phyloP scores from a whole-genome alignment of 23 tunicate genomes.

The Ascidia mentula region DNA sequence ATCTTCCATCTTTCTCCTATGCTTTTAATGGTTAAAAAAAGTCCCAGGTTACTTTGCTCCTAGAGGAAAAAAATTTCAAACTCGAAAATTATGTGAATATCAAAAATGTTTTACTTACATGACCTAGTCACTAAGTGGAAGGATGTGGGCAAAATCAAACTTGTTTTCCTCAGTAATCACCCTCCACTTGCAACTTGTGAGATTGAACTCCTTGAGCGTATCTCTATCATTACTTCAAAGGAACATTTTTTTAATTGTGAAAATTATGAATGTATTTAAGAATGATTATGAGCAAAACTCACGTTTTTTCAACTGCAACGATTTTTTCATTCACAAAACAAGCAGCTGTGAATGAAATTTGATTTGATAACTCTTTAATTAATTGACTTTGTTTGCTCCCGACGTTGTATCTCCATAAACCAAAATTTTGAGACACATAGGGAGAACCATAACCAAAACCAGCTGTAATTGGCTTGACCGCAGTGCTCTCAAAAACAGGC shows the following conservation, averaged over 20 bases:
- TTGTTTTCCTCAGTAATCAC: not conserved
- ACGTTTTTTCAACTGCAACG: not conserved
- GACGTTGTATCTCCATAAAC: not conserved
- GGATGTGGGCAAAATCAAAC: not conserved
- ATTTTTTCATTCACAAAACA: not conserved
- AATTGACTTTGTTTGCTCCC: not conserved
- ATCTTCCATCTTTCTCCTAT: too few relatives aligned
- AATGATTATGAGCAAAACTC: not conserved
- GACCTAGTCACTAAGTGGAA: too few relatives aligned
- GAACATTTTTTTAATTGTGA: too few relatives aligned
- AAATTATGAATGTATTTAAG: not conserved
- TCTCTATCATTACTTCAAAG: not conserved
- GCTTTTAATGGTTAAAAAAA: too few relatives aligned
- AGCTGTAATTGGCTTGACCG: too few relatives aligned
- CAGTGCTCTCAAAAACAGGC: too few relatives aligned
- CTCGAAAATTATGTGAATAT: too few relatives aligned
- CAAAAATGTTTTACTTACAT: too few relatives aligned
- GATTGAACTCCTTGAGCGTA: not conserved
- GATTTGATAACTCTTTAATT: not conserved
- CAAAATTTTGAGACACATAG: too few relatives aligned
- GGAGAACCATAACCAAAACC: too few relatives aligned
- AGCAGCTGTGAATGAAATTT: not conserved
- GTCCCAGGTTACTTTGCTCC: too few relatives aligned
- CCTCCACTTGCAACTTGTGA: not conserved
- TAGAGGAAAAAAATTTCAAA: too few relatives aligned